Evolutionary conservation across 2,888 invertebrate genomes (phyloP).

Genomic region (Sturmia bella): DNA sequence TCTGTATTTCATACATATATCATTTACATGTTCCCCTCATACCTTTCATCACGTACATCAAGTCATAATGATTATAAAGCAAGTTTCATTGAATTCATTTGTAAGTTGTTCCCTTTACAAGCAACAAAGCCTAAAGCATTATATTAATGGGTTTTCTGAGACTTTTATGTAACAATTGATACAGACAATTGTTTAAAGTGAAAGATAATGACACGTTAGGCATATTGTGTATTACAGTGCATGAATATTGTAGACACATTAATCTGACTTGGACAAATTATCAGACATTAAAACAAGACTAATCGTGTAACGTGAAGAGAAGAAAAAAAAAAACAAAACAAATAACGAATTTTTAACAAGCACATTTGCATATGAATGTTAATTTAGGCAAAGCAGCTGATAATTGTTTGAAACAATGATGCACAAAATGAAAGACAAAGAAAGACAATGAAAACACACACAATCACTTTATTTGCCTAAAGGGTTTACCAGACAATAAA

Average conservation of each 20-base stretch:
- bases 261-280: conserved; percentile 22
- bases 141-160: conserved; percentile 46
- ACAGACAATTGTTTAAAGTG: conserved; percentile 54
- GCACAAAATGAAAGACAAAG: neutral
- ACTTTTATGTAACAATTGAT: conserved; percentile 37
- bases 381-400: conserved; percentile 26
- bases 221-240: neutral
- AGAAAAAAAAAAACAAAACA: neutral
- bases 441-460: too few species aligned
- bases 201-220: conserved; percentile 68
- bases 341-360: conserved; percentile 23
- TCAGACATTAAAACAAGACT: conserved; percentile 34
- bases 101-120: conserved; percentile 40
- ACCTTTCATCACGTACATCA: too few species aligned
- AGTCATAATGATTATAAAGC: too few species aligned
- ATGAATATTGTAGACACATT: neutral
- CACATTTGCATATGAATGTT: conserved; percentile 45
- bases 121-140: conserved; percentile 49
- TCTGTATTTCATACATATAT: too few species aligned
- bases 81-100: conserved; percentile 32
- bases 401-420: conserved; percentile 1
- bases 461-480: too few species aligned
- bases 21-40: too few species aligned
- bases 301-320: neutral
- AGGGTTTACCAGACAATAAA: too few species aligned